These are phyloP conservation scores for Boleophthalmus pectinirostris DNA, from an alignment of 2,113 vertebrate species.

Conservation along the genomic window DNA sequence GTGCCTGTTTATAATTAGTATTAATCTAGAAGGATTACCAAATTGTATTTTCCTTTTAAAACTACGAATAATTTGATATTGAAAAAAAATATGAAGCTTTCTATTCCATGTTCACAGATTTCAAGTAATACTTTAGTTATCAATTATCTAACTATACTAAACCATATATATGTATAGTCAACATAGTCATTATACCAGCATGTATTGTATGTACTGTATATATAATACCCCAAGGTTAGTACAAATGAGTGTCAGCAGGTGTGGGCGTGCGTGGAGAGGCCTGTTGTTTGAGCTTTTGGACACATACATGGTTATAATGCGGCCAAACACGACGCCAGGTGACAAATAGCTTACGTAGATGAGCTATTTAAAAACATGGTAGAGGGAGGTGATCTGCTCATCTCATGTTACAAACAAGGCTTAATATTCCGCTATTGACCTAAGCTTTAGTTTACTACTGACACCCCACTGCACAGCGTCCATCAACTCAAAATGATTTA, in stretches of 20 bases:
- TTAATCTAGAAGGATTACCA: no score
- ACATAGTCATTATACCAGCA: no score
- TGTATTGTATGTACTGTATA: no score
- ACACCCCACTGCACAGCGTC: constrained; percentile 24
- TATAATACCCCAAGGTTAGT: constrained; percentile 27
- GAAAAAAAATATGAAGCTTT: no score
- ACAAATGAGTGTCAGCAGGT: constrained; percentile 26
- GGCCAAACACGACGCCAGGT: constrained; percentile 13
- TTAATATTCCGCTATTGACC: constrained; percentile 8
- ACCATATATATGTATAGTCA: background rate
- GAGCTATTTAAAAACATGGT: constrained; percentile 31
- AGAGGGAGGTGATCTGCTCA: constrained; percentile 15
- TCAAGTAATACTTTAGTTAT: background rate
- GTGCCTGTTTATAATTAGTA: background rate
- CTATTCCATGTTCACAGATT: background rate
- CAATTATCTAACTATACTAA: background rate
- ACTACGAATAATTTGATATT: no score
- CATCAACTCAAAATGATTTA: constrained; percentile 24
- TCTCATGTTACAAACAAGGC: constrained; percentile 28
- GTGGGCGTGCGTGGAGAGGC: background rate
- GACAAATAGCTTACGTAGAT: constrained; percentile 21
- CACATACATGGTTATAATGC: background rate
- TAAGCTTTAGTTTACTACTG: background rate
- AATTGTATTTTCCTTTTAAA: background rate
- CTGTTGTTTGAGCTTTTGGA: constrained; percentile 7